phyloP scores from a whole-genome alignment of 2,113 vertebrate species.

The Trematocara macrostoma region DNA sequence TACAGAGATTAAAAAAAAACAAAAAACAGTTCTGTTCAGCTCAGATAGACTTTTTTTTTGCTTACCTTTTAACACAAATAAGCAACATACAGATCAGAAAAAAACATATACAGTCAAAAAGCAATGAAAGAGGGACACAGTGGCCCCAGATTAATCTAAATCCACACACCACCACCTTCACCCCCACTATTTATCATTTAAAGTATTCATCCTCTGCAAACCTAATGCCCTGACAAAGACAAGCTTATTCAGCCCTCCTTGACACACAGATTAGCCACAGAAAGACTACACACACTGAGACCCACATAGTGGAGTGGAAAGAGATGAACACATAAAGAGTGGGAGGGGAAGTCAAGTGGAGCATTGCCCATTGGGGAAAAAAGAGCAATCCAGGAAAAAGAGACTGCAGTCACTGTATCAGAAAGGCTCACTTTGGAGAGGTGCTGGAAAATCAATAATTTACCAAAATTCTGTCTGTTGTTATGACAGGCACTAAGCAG shows the following conservation, averaged over 20 bases:
- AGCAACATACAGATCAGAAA: background rate
- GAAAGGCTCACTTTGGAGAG: background rate
- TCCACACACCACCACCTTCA: conserved; percentile 12
- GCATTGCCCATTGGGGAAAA: background rate
- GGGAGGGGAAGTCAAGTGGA: conserved; percentile 13
- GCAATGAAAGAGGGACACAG: background rate
- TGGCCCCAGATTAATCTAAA: conserved; percentile 28
- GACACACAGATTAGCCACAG: conserved; percentile 55
- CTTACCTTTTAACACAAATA: background rate
- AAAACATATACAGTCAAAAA: background rate
- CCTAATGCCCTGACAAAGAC: conserved; percentile 52
- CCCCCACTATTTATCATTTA: conserved; percentile 29
- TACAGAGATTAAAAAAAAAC: rapidly evolving
- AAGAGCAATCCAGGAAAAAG: background rate
- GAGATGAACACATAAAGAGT: conserved; percentile 35
- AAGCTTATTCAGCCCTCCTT: conserved; percentile 48
- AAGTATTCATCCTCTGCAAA: conserved; percentile 46
- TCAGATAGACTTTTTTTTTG: background rate
- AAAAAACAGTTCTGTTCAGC: background rate
- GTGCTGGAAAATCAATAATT: background rate
- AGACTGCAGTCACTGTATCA: background rate
- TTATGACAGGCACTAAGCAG: background rate
- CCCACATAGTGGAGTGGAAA: background rate
- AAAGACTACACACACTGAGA: conserved; percentile 24
- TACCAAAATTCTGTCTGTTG: background rate